Evolutionary conservation across 1,140 invertebrate species (phyloP).

Genomic region (Penaeus japonicus): DNA sequence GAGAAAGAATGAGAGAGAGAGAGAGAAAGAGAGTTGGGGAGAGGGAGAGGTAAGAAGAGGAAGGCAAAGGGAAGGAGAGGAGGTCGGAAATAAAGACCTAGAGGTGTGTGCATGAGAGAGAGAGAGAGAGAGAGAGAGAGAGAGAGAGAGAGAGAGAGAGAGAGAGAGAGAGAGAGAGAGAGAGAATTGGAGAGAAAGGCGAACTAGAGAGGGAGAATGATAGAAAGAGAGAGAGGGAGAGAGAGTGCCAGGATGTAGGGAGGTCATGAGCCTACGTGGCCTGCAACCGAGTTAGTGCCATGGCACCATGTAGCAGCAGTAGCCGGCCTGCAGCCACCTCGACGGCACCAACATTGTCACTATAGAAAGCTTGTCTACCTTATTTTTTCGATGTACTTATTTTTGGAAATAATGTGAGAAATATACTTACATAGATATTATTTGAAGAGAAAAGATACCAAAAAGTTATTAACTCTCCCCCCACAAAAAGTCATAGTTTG

Average conservation of each 20-base stretch:
- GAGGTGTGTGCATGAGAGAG: neutral
- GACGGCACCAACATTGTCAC: neutral
- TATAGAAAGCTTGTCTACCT: neutral
- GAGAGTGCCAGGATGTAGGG: neutral
- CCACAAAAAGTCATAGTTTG: too few species aligned
- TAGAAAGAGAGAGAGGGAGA: neutral
- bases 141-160: neutral
- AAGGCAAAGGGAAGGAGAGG: neutral
- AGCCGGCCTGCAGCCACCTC: neutral
- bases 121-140: neutral
- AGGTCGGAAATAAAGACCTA: too few species aligned
- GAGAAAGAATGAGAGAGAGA: neutral
- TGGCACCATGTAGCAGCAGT: constrained; percentile 21
- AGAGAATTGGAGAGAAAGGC: neutral
- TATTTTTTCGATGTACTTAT: neutral
- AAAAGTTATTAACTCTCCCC: too few species aligned
- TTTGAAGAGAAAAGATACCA: too few species aligned
- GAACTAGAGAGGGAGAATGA: too few species aligned
- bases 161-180: neutral
- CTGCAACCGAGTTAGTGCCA: neutral
- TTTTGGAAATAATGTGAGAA: neutral
- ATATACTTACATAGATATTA: too few species aligned
- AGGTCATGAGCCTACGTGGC: too few species aligned
- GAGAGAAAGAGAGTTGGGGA: neutral
- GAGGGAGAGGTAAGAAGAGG: neutral